Evolutionary conservation across 2,113 vertebrate species (phyloP).

Genomic region (Callorhinus ursinus): DNA sequence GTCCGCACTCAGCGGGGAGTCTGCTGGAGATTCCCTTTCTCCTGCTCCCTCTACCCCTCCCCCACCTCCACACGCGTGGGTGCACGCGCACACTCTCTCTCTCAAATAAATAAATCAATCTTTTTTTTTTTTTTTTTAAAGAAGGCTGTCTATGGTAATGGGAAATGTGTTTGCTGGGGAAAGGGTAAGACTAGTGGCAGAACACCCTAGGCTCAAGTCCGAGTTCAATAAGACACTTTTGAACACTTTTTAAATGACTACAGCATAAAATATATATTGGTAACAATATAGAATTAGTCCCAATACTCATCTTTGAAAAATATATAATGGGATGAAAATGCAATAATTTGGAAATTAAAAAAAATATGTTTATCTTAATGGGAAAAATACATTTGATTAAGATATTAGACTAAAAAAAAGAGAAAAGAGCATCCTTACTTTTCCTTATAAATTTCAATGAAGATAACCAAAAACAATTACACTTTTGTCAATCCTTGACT

Average conservation of each 20-base stretch:
- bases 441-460: slow-evolving; percentile 7
- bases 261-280: neutral
- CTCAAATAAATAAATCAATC: neutral
- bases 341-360: neutral
- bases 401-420: neutral
- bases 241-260: neutral
- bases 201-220: neutral
- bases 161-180: neutral
- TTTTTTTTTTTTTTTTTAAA: neutral
- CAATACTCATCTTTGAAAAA: neutral
- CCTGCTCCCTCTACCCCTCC: neutral
- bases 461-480: neutral
- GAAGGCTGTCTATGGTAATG: neutral
- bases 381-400: neutral
- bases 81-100: neutral
- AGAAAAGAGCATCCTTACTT: neutral
- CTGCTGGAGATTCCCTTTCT: neutral
- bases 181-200: neutral
- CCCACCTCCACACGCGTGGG: neutral
- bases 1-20: neutral
- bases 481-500: neutral
- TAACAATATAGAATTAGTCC: neutral
- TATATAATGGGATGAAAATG: neutral
- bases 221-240: neutral
- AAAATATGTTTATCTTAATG: neutral